phyloP scores from a whole-genome alignment of 1,140 invertebrate species.

The Saccostrea echinata region DNA sequence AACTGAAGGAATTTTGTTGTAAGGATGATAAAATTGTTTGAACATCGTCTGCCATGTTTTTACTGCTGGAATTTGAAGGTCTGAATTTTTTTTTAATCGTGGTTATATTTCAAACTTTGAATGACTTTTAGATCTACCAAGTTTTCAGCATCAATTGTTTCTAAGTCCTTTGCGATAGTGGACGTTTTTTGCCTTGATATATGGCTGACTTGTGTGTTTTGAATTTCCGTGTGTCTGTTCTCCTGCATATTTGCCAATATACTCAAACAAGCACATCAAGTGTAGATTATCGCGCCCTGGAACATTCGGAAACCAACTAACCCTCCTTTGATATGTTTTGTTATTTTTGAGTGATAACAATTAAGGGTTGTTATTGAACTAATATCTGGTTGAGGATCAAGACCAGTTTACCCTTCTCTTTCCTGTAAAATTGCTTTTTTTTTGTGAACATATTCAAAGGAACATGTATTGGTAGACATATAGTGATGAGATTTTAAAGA shows the following conservation, averaged over 20 bases:
- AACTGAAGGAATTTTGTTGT: no score
- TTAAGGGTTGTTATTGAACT: not conserved
- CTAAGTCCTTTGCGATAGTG: no score
- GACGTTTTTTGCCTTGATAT: not conserved
- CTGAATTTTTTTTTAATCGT: no score
- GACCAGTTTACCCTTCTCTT: not conserved
- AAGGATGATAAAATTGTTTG: no score
- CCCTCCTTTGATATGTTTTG: not conserved
- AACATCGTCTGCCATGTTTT: no score
- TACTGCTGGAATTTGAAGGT: no score
- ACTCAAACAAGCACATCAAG: conserved; percentile 39
- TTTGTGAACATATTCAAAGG: not conserved
- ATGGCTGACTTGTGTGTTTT: conserved; percentile 4
- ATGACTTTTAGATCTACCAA: no score
- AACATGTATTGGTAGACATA: not conserved
- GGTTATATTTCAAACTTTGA: no score
- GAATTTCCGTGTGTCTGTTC: not conserved
- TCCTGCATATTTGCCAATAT: conserved; percentile 40
- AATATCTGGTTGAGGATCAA: not conserved
- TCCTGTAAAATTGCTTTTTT: conserved; percentile 6
- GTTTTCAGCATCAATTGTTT: no score
- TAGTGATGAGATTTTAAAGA: not conserved
- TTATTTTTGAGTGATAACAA: conserved; percentile 17
- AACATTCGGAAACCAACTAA: conserved; percentile 49
- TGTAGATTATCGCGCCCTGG: not conserved